Evolutionary conservation across 1,140 invertebrate species (phyloP).

Genomic region (Papilio xuthus): DNA sequence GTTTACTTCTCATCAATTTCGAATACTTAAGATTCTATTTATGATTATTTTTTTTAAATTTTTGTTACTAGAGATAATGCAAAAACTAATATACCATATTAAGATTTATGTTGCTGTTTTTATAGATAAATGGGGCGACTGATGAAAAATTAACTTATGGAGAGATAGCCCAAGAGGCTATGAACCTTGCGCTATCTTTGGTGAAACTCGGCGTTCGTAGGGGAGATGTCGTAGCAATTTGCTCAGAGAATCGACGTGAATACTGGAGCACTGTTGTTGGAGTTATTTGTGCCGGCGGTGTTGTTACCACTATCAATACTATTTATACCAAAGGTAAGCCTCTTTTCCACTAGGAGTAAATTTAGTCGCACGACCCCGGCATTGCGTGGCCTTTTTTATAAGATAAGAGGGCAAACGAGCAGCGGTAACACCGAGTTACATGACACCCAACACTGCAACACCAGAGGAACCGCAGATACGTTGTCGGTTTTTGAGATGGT

Average conservation of each 20-base stretch:
- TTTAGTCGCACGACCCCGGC: no score
- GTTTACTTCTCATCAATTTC: no score
- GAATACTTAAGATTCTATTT: no score
- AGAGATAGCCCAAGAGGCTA: conserved; percentile 53
- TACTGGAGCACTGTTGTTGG: conserved; percentile 61
- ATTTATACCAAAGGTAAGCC: conserved; percentile 58
- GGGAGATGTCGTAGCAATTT: conserved; percentile 59
- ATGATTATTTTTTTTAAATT: no score
- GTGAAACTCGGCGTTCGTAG: conserved; percentile 57
- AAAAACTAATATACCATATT: neutral
- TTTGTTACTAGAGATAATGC: no score
- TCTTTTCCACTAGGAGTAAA: neutral
- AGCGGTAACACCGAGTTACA: no score
- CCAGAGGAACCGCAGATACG: no score
- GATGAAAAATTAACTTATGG: conserved; percentile 47
- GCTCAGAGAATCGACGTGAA: conserved; percentile 60
- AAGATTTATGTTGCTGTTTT: conserved; percentile 35
- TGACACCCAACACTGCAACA: no score
- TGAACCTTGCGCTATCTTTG: conserved; percentile 66
- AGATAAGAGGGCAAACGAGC: no score
- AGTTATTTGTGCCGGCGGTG: conserved; percentile 52
- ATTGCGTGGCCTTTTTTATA: no score
- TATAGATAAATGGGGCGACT: conserved; percentile 56
- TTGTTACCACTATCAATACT: conserved; percentile 56
- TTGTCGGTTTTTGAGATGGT: no score